Conservation (phyloP, 2,888 invertebrate genomes). For the Eristalis intricaria region DNA sequence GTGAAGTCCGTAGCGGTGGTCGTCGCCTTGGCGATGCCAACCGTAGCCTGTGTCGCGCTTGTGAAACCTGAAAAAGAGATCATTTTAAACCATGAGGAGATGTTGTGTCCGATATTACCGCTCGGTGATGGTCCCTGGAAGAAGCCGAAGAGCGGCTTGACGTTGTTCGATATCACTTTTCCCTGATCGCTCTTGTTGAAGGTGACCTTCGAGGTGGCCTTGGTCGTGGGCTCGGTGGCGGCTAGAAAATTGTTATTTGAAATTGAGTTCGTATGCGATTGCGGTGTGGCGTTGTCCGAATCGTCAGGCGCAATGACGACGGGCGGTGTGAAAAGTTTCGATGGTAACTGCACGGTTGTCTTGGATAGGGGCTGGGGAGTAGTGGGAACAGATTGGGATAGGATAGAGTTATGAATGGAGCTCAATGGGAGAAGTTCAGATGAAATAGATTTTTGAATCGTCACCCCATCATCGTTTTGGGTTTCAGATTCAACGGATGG, state of each 20-base stretch:
- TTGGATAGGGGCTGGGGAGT: constrained; percentile 34
- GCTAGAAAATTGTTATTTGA: constrained; percentile 79
- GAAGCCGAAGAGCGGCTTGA: constrained; percentile 74
- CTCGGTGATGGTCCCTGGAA: constrained; percentile 26
- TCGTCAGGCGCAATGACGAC: constrained; percentile 56
- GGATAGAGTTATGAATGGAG: constrained; percentile 59
- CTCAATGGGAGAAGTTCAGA: constrained; percentile 49
- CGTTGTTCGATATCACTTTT: constrained; percentile 78
- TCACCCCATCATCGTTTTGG: constrained; percentile 48
- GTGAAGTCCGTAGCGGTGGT: constrained; percentile 8
- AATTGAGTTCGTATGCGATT: constrained; percentile 75
- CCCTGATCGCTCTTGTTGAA: constrained; percentile 80
- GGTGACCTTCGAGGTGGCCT: constrained; percentile 75
- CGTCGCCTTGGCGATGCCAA: background rate
- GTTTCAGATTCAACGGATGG: constrained; percentile 58
- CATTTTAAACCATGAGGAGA: background rate
- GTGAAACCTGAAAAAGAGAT: constrained; percentile 38
- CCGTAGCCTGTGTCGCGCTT: constrained; percentile 14
- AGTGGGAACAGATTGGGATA: constrained; percentile 59
- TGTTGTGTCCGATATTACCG: constrained; percentile 21
- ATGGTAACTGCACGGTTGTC: constrained; percentile 59
- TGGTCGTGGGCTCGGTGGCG: constrained; percentile 74
- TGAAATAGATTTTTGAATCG: constrained; percentile 65
- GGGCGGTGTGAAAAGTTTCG: constrained; percentile 54
- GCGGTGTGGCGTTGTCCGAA: constrained; percentile 45